phyloP scores from a whole-genome alignment of 2,888 invertebrate genomes.

The Dioctria rufipes region DNA sequence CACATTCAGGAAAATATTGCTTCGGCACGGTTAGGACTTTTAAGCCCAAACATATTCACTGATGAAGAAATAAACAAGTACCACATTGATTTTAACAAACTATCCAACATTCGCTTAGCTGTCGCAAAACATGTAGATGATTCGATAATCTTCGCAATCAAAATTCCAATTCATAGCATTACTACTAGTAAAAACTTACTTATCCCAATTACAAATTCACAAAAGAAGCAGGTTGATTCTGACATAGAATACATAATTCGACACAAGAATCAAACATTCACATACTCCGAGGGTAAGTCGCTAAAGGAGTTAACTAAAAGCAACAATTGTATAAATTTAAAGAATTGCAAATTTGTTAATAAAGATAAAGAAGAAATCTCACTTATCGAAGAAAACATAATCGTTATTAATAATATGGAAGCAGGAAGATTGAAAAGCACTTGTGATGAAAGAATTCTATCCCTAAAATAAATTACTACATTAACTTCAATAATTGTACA shows the following conservation, averaged over 20 bases:
- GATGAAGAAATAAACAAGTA: slow-evolving; percentile 8
- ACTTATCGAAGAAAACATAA: too few relatives aligned
- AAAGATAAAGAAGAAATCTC: too few relatives aligned
- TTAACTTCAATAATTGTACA: too few relatives aligned
- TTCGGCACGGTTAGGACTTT: slow-evolving; percentile 1
- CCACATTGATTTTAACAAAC: not conserved
- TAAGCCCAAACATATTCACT: slow-evolving; percentile 7
- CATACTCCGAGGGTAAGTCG: not conserved
- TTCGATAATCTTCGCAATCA: slow-evolving; percentile 11
- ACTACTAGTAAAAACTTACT: not conserved
- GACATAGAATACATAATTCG: slow-evolving; percentile 21
- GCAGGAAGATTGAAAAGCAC: too few relatives aligned
- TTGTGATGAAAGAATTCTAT: too few relatives aligned
- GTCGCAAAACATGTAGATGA: not conserved
- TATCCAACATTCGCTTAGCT: not conserved
- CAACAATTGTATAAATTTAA: slow-evolving; percentile 2
- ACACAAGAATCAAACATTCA: not conserved
- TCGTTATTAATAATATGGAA: too few relatives aligned
- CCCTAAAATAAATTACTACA: too few relatives aligned
- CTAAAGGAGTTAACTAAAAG: slow-evolving; percentile 2
- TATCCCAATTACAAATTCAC: not conserved
- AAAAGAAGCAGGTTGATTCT: not conserved
- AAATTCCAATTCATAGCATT: not conserved
- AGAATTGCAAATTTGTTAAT: too few relatives aligned
- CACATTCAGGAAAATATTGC: slow-evolving; percentile 9